Evolutionary conservation across 2,888 invertebrate genomes (phyloP).

Genomic region (Parnassius smintheus): DNA sequence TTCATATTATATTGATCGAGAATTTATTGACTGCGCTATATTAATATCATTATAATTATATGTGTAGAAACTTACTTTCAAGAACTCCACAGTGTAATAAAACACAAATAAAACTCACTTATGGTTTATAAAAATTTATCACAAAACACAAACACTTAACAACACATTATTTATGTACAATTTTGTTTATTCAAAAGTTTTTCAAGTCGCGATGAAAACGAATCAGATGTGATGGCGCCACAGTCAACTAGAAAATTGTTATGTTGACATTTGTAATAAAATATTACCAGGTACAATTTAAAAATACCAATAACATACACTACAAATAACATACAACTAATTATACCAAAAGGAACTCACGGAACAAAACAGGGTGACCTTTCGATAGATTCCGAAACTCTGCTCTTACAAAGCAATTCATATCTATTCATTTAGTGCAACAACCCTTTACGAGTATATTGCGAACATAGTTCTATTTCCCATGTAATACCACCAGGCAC

Average conservation of each 20-base stretch:
- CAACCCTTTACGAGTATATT: no score
- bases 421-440: no score
- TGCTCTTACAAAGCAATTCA: no score
- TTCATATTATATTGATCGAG: slow-evolving; percentile 68
- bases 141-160: slow-evolving; percentile 32
- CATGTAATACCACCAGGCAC: no score
- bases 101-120: slow-evolving; percentile 23
- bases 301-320: not conserved
- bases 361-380: no score
- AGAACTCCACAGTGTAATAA: slow-evolving; percentile 21
- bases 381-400: no score
- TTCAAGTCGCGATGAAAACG: slow-evolving; percentile 37
- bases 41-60: slow-evolving; percentile 26
- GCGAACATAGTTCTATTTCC: no score
- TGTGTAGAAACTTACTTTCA: slow-evolving; percentile 35
- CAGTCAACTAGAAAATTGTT: slow-evolving; percentile 5
- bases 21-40: slow-evolving; percentile 44
- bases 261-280: slow-evolving; percentile 7
- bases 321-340: no score
- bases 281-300: slow-evolving; percentile 9
- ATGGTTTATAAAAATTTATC: slow-evolving; percentile 11
- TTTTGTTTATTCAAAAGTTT: slow-evolving; percentile 37
- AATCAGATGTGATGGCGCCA: slow-evolving; percentile 21
- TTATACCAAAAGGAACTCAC: no score
- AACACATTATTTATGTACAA: slow-evolving; percentile 32